A percentile compares a stretch with the other conserved stretches of the same genome.
Conservation (phyloP, 2,797 vertebrate species). For the Manis javanica region DNA sequence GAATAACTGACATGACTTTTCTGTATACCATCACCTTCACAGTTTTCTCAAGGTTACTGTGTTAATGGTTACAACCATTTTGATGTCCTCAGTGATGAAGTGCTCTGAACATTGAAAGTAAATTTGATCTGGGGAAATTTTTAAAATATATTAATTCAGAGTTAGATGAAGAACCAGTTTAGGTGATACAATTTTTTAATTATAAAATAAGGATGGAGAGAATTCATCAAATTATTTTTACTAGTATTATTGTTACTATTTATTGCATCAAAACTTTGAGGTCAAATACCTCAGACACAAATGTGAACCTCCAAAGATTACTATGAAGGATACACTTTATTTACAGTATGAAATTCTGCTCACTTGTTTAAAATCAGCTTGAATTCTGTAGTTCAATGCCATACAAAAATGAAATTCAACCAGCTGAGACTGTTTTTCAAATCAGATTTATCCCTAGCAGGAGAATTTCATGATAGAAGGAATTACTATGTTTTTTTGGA, state of each 20-base stretch:
- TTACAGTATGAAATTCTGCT: neutral
- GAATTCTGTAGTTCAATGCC: neutral
- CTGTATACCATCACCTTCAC: neutral
- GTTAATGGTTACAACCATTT: neutral
- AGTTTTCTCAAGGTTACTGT: neutral
- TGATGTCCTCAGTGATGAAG: neutral
- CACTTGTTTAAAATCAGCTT: neutral
- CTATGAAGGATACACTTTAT: neutral
- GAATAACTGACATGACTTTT: neutral
- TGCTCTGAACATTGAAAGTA: neutral
- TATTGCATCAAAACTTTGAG: neutral
- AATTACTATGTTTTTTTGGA: neutral
- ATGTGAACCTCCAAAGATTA: neutral
- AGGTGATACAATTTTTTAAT: neutral
- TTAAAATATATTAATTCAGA: neutral
- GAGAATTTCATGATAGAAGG: neutral
- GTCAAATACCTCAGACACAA: neutral
- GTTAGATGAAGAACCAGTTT: neutral
- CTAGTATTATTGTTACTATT: neutral
- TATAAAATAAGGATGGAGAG: neutral
- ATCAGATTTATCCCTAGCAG: neutral
- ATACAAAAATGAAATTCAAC: neutral
- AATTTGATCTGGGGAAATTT: slow-evolving; percentile 35
- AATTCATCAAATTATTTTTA: slow-evolving; percentile 17
- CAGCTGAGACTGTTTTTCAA: neutral